Conservation (phyloP, 2,113 vertebrate species). For the Cichladusa arquata region DNA sequence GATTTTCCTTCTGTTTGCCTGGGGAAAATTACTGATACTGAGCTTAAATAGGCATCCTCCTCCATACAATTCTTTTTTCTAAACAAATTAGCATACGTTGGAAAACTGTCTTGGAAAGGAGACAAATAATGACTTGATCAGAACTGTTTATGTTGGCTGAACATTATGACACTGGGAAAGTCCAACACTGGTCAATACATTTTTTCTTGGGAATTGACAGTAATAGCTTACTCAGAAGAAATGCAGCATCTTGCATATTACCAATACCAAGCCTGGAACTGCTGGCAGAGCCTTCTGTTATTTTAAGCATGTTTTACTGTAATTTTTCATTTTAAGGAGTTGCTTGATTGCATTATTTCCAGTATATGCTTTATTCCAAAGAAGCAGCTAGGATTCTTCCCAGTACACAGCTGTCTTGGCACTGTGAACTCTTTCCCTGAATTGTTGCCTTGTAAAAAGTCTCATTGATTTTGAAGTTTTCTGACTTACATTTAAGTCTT, state of each 20-base stretch:
- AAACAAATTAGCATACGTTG: constrained; percentile 35
- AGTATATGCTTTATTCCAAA: constrained; percentile 41
- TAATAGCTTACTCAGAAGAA: constrained; percentile 37
- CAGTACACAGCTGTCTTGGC: constrained; percentile 60
- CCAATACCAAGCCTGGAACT: not conserved
- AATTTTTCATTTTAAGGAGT: constrained; percentile 38
- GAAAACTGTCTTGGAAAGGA: constrained; percentile 44
- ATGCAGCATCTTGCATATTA: not conserved
- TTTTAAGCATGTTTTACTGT: constrained; percentile 37
- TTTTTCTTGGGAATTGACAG: constrained; percentile 37
- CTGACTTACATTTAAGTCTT: constrained; percentile 61
- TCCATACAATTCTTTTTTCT: not conserved
- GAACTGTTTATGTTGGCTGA: constrained; percentile 35
- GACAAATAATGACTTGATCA: not conserved
- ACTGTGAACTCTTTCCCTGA: constrained; percentile 12
- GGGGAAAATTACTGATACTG: constrained; percentile 18
- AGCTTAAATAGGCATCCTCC: not conserved
- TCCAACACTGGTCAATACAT: constrained; percentile 7
- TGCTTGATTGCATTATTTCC: constrained; percentile 46
- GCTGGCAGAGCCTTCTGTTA: constrained; percentile 14
- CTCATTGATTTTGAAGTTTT: constrained; percentile 64
- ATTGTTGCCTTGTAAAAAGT: constrained; percentile 65
- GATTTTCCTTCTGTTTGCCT: constrained; percentile 2
- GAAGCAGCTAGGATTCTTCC: constrained; percentile 45
- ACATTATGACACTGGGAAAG: constrained; percentile 39